These are phyloP conservation scores for Dromius quadrimaculatus DNA, from an alignment of 2,888 invertebrate genomes.

Conservation along the genomic window DNA sequence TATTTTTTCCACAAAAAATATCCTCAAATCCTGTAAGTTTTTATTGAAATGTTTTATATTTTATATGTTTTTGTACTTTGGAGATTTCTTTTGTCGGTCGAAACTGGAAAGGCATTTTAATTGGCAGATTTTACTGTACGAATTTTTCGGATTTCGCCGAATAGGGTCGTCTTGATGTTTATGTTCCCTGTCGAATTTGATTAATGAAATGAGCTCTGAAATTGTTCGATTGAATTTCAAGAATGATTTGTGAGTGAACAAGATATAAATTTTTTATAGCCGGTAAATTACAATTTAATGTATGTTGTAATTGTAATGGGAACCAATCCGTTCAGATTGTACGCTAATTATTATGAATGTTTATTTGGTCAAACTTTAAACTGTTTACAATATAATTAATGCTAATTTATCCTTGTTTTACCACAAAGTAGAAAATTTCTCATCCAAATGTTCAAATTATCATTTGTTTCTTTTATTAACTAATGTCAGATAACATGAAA, in stretches of 20 bases:
- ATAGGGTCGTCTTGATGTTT: background rate
- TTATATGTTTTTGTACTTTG: background rate
- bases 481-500: too few species aligned
- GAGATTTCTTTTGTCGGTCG: background rate
- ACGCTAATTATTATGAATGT: slow-evolving; percentile 21
- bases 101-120: slow-evolving; percentile 15
- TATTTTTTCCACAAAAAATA: too few species aligned
- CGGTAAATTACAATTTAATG: slow-evolving; percentile 17
- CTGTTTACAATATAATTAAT: slow-evolving; percentile 12
- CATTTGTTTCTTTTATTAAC: too few species aligned
- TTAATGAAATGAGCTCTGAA: background rate
- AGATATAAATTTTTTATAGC: background rate
- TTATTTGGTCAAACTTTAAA: background rate
- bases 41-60: too few species aligned
- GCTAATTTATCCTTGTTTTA: background rate
- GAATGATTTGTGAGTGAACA: slow-evolving; percentile 4
- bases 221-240: background rate
- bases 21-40: too few species aligned
- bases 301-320: background rate
- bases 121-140: slow-evolving; percentile 5
- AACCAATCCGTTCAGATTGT: background rate
- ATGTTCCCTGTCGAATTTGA: slow-evolving; percentile 21
- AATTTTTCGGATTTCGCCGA: background rate
- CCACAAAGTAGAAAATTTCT: slow-evolving; percentile 1
- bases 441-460: too few species aligned